phyloP scores from a whole-genome alignment of 2,888 invertebrate species.

The Eristalinus sepulchralis region DNA sequence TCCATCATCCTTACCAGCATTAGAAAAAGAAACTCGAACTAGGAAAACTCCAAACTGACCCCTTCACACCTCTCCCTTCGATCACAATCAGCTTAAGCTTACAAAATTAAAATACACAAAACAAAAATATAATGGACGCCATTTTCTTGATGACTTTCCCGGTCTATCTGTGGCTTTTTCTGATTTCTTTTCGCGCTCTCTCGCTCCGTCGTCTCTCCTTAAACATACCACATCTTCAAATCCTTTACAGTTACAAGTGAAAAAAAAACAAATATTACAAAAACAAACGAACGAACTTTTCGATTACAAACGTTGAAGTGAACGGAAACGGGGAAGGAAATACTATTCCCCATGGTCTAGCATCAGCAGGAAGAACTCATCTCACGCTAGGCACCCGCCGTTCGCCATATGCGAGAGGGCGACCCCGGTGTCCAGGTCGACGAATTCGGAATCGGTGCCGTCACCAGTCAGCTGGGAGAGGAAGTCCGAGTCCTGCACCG shows the following conservation, averaged over 20 bases:
- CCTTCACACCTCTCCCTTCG: background rate
- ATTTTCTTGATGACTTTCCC: constrained; percentile 44
- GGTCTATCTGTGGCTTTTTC: constrained; percentile 61
- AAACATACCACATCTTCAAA: constrained; percentile 24
- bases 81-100: constrained; percentile 26
- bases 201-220: background rate
- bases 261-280: constrained; percentile 5
- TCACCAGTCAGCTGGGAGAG: constrained; percentile 77
- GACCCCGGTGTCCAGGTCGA: constrained; percentile 79
- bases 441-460: constrained; percentile 78
- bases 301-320: constrained; percentile 48
- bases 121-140: constrained; percentile 62
- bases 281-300: constrained; percentile 29
- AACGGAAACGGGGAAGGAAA: background rate
- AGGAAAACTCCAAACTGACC: background rate
- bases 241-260: constrained; percentile 24
- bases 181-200: background rate
- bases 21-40: background rate
- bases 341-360: constrained; percentile 60
- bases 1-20: too few relatives aligned
- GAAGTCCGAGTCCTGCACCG: constrained; percentile 76
- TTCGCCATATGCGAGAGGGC: constrained; percentile 78
- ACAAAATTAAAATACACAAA: constrained; percentile 10
- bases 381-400: constrained; percentile 80
- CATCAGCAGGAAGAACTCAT: constrained; percentile 72